Evolutionary conservation across 1,140 invertebrate species (phyloP), one percentile per base, ranked within the genome.

Genomic region (Aphis gossypii): DNA sequence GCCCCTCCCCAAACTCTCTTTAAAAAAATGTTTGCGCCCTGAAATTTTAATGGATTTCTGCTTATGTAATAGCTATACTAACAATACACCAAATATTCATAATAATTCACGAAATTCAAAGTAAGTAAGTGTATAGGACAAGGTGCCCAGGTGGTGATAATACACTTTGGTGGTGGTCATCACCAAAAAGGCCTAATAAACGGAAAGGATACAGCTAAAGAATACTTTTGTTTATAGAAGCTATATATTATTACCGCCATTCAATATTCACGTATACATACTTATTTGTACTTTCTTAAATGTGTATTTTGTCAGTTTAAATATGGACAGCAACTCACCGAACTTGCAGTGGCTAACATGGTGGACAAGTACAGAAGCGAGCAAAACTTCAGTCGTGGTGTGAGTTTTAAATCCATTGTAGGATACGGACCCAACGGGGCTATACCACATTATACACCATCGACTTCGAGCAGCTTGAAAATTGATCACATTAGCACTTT

Each of bases 361-460:
- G 90, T 94, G 35, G 90, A 92, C 6, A 56, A 91, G 20, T 94
- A 89, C 38, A 87, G 93, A 51, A 35, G 86, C n/a, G 92, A 54
- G 14, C 92, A 93, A 38, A 93, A 96, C 91, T 95, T 95, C 93
- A 97, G 96, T 95, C 96, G 96, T 93, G 97, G 98, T 1, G 96
- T 97, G 21, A 97, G 97, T 91, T 99, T 99, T 96, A 96, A 96
- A 48, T 99, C 99, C 0, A 98, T 99, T 88, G 98, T 97, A 5
- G 98, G 97, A 2, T 98, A 97, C 94, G 99, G 98, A 0, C 95
- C 97, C 23, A 98, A 99, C 95, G 98, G 96, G 1, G 98, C 99
- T 0, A 96, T 98, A 54, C 98, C 99, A 11, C 98, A 99, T 95
- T 99, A 99, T 95, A 96, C 96, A 94, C 97, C 98, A 0, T 97